Evolutionary conservation across 92 coral and sea anemone genomes (phyloP), one percentile per base, ranked within the genome.

Genomic region (Actinernus sp.): DNA sequence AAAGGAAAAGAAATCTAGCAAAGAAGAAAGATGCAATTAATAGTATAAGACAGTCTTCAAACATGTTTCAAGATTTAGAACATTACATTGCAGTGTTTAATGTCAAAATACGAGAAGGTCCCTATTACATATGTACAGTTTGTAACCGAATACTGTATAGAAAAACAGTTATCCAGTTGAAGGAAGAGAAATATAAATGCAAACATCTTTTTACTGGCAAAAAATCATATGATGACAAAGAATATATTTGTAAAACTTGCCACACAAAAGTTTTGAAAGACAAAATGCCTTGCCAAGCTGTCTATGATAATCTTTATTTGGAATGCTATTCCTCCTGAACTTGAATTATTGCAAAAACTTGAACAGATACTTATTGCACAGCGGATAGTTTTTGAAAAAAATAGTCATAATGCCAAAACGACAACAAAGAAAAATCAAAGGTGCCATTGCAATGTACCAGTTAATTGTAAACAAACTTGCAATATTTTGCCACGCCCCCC

Each of bases 401-500:
- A 61, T 61, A 12, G 53, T 61, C 1, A 30, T 61, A 1, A 60
- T 71, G 65, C 82, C 87, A 28, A 81, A 64, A 34, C 82, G 82
- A 22, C 41, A 56, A 64, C 76, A 81, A 65, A 54, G 70, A 41
- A 81, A 81, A 57, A 49, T 81, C 36, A 81, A 81, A 33, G 82
- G 82, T 31, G 83, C 82, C 31, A 73, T 81, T 81, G 88, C 33
- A 76, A 76, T 76, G 84, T 76, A 28, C 89, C 84, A 55, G 78
- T 83, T 51, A 43, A 58, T 23, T 74, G 88, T 76, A 84, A 83
- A 7, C 55, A 76, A 18, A 58, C 72, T 11, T 68, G 85, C 39
- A 69, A 26, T 43, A 61, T 70, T 4, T 39, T 79, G 31, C 86
- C 79, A 34, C 70, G 86, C 18, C 86, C 86, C 17, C 72, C 86